Evolutionary conservation across 2,113 vertebrate species (phyloP), one percentile per base, ranked within the genome.

Genomic region (Tautogolabrus adspersus): DNA sequence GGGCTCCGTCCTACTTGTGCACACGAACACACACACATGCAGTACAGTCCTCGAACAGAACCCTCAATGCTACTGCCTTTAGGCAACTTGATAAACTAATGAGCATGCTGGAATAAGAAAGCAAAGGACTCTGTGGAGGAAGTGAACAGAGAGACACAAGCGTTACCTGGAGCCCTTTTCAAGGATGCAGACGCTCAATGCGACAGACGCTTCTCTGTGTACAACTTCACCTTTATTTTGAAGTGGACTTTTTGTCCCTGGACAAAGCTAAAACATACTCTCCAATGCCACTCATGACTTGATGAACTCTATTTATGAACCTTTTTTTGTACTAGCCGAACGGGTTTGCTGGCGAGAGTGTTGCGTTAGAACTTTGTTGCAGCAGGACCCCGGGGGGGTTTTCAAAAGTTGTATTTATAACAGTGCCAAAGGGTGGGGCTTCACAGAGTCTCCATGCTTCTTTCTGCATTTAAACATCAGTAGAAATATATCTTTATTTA

Each of bases 221-320:
- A 62, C 52, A 8, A 83, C 78, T 62, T 79, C 38, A 46, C 18
- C 58, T 72, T 72, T 68, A 61, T 61, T 71, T 70, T 61, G 72
- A 52, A 51, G 60, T 80, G 85, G 58, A 86, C 72, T 61, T 67
- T 70, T 58, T n/a, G 82, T 70, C 47, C 47, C 66, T 55, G 75
- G 84, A 81, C 55, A 23, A 85, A 75, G 72, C 72, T 69, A 75
- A 78, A 82, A 68, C 46, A 3, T 86, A 74, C 64, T 73, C 84
- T 75, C 81, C 83, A 47, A 85, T 81, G 78, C 83, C 87, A 88
- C 88, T 90, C 84, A 75, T 84, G 84, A 87, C 84, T 88, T 81
- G 87, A 84, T 85, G 58, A 89, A 92, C 86, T 91, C 85, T 95
- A 94, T 95, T 95, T 94, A 95, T 95, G 83, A 87, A 92, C 81